These are phyloP conservation scores for Sitobion miscanthi DNA, from an alignment of 1,140 invertebrate genomes.

Conservation along the genomic window DNA sequence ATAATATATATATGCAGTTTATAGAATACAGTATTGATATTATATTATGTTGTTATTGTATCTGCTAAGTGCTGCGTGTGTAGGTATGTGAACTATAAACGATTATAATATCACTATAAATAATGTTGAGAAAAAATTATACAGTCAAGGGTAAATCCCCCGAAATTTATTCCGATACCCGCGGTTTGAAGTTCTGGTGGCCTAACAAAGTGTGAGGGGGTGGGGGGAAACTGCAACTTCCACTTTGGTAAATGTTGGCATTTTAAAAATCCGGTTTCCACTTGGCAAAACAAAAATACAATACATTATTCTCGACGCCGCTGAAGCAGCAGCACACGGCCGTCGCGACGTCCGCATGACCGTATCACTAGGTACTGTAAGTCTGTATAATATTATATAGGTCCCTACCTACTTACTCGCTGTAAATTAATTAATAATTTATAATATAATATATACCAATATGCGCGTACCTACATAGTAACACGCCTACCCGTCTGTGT, in stretches of 20 bases:
- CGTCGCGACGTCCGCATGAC: too few relatives aligned
- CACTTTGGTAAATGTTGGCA: background rate
- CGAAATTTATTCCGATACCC: background rate
- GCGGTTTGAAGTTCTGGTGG: background rate
- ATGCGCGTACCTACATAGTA: too few relatives aligned
- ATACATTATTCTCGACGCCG: background rate
- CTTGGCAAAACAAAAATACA: background rate
- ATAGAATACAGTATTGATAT: background rate
- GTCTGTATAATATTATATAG: too few relatives aligned
- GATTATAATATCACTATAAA: background rate
- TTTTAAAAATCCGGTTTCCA: conserved; percentile 1
- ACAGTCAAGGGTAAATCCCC: background rate
- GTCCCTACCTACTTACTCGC: too few relatives aligned
- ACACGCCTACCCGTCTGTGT: too few relatives aligned
- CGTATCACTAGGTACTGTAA: background rate
- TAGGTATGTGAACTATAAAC: background rate
- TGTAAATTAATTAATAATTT: too few relatives aligned
- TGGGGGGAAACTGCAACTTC: background rate
- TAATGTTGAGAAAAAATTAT: background rate
- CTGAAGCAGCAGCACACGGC: background rate
- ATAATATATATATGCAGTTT: background rate
- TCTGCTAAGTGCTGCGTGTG: background rate
- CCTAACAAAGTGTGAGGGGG: background rate
- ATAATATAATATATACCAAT: too few relatives aligned
- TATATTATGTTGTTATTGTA: background rate